A percentile compares a stretch with the other conserved stretches of the same genome.
Evolutionary conservation across 2,797 vertebrate genomes (phyloP).

Genomic region (Catamblyrhynchus diadema): DNA sequence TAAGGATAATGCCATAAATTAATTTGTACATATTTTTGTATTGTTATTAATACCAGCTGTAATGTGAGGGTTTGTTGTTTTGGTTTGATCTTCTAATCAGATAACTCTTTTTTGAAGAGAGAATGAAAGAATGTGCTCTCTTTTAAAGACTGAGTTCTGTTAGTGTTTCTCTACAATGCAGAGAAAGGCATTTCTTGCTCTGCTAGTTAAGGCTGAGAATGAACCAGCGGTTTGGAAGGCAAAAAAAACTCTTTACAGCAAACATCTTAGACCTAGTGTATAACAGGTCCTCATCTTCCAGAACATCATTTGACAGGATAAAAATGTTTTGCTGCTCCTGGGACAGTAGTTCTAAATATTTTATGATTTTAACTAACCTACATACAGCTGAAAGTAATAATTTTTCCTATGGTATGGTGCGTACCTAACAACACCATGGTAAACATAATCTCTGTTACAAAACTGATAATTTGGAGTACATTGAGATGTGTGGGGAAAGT

Average conservation of each 20-base stretch:
- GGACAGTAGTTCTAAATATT: background rate
- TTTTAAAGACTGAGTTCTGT: background rate
- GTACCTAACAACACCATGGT: background rate
- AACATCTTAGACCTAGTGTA: background rate
- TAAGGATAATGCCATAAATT: background rate
- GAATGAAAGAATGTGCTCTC: background rate
- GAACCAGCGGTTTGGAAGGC: background rate
- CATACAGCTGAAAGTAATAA: background rate
- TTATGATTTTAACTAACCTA: background rate
- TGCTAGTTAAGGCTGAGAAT: background rate
- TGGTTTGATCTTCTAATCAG: background rate
- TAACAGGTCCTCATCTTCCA: background rate
- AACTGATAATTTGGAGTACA: background rate
- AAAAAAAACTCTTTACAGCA: background rate
- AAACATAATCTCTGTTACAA: background rate
- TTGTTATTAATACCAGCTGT: background rate
- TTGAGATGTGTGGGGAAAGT: background rate
- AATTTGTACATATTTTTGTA: background rate
- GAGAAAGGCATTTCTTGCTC: background rate
- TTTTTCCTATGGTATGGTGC: background rate
- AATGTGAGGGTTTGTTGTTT: background rate
- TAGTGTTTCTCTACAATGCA: background rate
- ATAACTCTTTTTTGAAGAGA: background rate
- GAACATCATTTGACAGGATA: background rate
- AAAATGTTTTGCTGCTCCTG: background rate